phyloP scores from a whole-genome alignment of 64 coral and sea anemone species.

The Actinia equina region DNA sequence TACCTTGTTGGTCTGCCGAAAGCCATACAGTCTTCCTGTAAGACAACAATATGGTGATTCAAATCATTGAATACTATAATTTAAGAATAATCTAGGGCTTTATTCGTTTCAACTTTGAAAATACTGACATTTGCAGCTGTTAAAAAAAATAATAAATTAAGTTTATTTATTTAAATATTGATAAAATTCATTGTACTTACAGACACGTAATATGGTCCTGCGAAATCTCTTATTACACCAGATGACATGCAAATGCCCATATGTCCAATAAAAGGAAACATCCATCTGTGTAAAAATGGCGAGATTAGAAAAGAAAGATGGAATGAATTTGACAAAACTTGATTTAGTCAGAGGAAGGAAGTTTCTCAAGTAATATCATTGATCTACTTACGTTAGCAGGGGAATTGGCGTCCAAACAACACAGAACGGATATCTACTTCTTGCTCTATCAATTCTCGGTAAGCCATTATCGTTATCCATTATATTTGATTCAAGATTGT shows the following conservation, averaged over 20 bases:
- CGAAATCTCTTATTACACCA: slow-evolving; percentile 96
- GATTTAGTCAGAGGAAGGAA: neutral
- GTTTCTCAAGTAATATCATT: neutral
- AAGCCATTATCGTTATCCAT: slow-evolving; percentile 63
- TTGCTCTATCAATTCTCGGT: slow-evolving; percentile 49
- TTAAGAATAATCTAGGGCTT: too few species aligned
- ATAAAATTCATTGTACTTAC: slow-evolving; percentile 23
- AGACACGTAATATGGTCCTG: slow-evolving; percentile 94
- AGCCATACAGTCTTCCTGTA: slow-evolving; percentile 92
- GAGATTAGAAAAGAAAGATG: too few species aligned
- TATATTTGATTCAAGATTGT: slow-evolving; percentile 46
- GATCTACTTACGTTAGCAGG: slow-evolving; percentile 69
- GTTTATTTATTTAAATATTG: too few species aligned
- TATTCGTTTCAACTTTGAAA: too few species aligned
- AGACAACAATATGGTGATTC: too few species aligned
- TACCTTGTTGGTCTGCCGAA: slow-evolving; percentile 93
- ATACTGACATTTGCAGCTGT: too few species aligned
- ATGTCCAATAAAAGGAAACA: slow-evolving; percentile 97
- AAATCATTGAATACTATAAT: too few species aligned
- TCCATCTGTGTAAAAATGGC: slow-evolving; percentile 71
- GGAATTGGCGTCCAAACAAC: slow-evolving; percentile 98
- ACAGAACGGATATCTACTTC: slow-evolving; percentile 88
- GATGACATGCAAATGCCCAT: slow-evolving; percentile 99
- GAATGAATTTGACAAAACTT: neutral
- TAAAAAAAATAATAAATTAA: too few species aligned